phyloP scores from a whole-genome alignment of 2,797 vertebrate species.

The Heteromormyrus szaboi region DNA sequence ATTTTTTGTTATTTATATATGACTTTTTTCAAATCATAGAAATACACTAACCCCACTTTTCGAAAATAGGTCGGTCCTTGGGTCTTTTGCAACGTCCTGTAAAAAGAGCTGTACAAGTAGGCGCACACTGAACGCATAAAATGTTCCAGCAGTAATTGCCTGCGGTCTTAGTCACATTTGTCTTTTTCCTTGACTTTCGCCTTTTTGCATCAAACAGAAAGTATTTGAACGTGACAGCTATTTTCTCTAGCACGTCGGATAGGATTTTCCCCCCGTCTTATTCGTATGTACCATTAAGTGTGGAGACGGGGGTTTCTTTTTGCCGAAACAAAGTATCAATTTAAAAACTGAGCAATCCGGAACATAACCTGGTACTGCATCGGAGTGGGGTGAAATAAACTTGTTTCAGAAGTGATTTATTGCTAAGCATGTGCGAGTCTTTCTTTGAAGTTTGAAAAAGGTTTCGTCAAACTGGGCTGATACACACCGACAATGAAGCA shows the following conservation, averaged over 20 bases:
- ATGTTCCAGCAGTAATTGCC: neutral
- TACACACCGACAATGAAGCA: slow-evolving; percentile 44
- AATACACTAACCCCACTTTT: slow-evolving; percentile 9
- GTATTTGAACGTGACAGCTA: neutral
- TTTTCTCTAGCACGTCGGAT: slow-evolving; percentile 28
- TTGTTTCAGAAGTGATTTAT: slow-evolving; percentile 11
- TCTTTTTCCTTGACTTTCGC: neutral
- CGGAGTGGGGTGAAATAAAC: slow-evolving; percentile 16
- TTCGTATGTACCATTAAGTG: slow-evolving; percentile 34
- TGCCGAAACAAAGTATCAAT: slow-evolving; percentile 38
- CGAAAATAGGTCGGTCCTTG: slow-evolving; percentile 46
- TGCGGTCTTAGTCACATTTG: neutral
- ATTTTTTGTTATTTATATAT: neutral
- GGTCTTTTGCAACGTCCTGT: slow-evolving; percentile 57
- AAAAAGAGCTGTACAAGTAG: slow-evolving; percentile 28
- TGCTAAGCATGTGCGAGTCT: slow-evolving; percentile 16
- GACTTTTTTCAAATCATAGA: neutral
- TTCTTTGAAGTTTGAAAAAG: slow-evolving; percentile 1
- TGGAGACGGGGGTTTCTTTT: slow-evolving; percentile 40
- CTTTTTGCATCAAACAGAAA: neutral
- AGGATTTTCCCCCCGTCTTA: slow-evolving; percentile 26
- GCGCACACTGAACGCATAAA: slow-evolving; percentile 37
- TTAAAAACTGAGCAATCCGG: slow-evolving; percentile 32
- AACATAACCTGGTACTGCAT: slow-evolving; percentile 43
- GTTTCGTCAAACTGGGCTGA: neutral